These are phyloP conservation scores for Dreissena rostriformis DNA, from an alignment of 1,140 invertebrate species.

Conservation along the genomic window DNA sequence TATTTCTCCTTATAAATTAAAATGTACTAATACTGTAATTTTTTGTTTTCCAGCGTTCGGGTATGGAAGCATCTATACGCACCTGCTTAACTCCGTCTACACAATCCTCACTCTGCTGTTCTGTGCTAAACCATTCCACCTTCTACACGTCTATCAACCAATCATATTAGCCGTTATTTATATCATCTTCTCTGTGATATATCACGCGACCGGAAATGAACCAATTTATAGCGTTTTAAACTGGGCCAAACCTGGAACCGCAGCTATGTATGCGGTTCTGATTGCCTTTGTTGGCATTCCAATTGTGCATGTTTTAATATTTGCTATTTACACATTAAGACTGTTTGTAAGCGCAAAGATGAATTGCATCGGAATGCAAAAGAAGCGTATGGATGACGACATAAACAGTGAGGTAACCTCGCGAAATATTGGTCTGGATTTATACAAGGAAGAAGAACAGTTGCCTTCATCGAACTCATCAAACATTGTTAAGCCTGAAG, in stretches of 20 bases:
- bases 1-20: too few species aligned
- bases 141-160: constrained; percentile 41
- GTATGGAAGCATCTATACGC: constrained; percentile 23
- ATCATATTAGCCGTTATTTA: constrained; percentile 15
- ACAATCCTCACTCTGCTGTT: constrained; percentile 16
- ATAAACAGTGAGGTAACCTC: not conserved
- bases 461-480: too few species aligned
- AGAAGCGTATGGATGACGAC: not conserved
- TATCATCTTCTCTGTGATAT: constrained; percentile 22
- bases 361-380: not conserved
- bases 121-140: constrained; percentile 27
- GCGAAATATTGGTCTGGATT: not conserved
- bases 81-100: constrained; percentile 32
- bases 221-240: constrained; percentile 28
- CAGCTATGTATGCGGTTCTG: not conserved
- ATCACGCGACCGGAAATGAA: constrained; percentile 8
- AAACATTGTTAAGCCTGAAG: too few species aligned
- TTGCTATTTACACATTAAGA: constrained; percentile 7
- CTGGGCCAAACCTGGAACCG: constrained; percentile 14
- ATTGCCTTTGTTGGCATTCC: constrained; percentile 27
- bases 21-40: not conserved
- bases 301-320: constrained; percentile 6
- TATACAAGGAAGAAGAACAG: too few species aligned
- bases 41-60: constrained; percentile 7
- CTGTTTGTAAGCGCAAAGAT: not conserved